Evolutionary conservation across 1,140 invertebrate genomes (phyloP), one percentile per base, ranked within the genome.

Genomic region (Drosophila funebris): DNA sequence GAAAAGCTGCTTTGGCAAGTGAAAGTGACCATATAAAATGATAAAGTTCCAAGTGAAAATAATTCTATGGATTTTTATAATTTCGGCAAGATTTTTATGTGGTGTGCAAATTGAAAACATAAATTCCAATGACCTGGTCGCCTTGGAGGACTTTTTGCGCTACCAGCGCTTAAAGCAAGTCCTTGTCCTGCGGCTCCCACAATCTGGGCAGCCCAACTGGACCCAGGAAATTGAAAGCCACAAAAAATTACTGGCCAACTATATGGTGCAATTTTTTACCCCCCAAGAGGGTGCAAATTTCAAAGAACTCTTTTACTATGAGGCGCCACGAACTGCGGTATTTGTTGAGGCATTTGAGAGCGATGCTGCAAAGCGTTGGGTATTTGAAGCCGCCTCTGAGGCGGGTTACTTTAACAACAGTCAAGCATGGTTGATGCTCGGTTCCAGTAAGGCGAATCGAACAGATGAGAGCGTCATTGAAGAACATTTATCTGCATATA

Each of bases 31-130:
- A 78, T 87, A 87, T 78, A 85, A 78, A 85, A 85, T 85, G 82
- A 85, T 87, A 82, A 85, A 82, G 63, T 70, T 88, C 58, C 82
- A 70, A 87, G 78, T 88, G 84, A 88, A 88, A 88, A 87, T 88
- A 88, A 88, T 88, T 83, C 78, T 81, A 72, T 87, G 82, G 82
- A 66, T 77, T 83, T 71, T 88, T 76, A 88, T 88, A 88, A 88
- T 88, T 88, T 88, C 62, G 68, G 50, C 64, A 75, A 58, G 41
- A 76, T 67, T 78, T 78, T 78, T 73, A 78, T 67, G 84, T 70
- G 71, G 60, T 64, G 48, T 39, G 76, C 68, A 88, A 88, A 88
- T 88, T 83, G 83, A 88, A 88, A 83, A 46, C 83, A 88, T 88
- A 88, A 88, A 88, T 79, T 76, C 76, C 83, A 83, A 88, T 88